phyloP scores from a whole-genome alignment of 2,888 invertebrate genomes.

The Drosophila hamatofila region DNA sequence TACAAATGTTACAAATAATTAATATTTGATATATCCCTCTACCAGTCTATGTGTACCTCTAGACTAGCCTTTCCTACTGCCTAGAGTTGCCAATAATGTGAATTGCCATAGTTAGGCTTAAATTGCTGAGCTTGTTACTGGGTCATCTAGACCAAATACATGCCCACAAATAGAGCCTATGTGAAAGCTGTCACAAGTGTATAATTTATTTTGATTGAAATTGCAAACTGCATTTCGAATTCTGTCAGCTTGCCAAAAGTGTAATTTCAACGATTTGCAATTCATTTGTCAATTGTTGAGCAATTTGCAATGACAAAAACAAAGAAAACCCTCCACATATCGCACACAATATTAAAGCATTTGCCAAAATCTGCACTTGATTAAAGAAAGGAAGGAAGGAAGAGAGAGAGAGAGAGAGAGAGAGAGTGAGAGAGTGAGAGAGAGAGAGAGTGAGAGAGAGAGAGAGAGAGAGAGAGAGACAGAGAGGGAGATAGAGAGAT shows the following conservation, averaged over 20 bases:
- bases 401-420: not conserved
- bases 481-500: not conserved
- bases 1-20: too few relatives aligned
- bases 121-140: not conserved
- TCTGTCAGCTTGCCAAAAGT: slow-evolving; percentile 57
- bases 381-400: slow-evolving; percentile 22
- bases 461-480: slow-evolving; percentile 4
- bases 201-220: slow-evolving; percentile 66
- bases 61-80: too few relatives aligned
- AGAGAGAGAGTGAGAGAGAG: not conserved
- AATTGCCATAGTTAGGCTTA: not conserved
- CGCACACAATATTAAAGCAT: not conserved
- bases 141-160: slow-evolving; percentile 1
- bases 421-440: not conserved
- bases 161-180: not conserved
- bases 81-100: too few relatives aligned
- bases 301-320: slow-evolving; percentile 36
- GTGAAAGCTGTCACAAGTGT: slow-evolving; percentile 26
- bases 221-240: slow-evolving; percentile 33
- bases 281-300: slow-evolving; percentile 46
- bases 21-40: too few relatives aligned
- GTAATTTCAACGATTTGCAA: slow-evolving; percentile 42
- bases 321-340: not conserved
- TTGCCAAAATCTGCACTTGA: slow-evolving; percentile 55
- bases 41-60: too few relatives aligned